Evolutionary conservation across 2,797 vertebrate species (phyloP).

Genomic region (Aulostomus chinensis): DNA sequence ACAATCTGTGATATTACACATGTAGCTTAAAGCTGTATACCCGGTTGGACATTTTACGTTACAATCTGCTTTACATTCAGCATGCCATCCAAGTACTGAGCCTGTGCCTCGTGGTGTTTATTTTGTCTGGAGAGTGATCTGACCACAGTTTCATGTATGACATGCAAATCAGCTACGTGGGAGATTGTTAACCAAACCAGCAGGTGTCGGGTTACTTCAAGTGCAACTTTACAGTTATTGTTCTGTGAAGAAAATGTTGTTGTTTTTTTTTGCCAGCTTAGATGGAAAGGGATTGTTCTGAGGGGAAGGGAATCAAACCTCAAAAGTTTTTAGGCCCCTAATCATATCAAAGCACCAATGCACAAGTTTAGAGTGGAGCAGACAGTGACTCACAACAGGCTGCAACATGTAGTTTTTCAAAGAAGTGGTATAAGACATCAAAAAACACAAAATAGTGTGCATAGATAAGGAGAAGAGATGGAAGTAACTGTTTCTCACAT

Average conservation of each 20-base stretch:
- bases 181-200: slow-evolving; percentile 26
- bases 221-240: too few species aligned
- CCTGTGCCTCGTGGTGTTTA: slow-evolving; percentile 16
- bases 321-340: not conserved
- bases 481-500: too few species aligned
- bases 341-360: not conserved
- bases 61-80: slow-evolving; percentile 7
- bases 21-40: not conserved
- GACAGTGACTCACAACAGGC: not conserved
- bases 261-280: too few species aligned
- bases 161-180: slow-evolving; percentile 48
- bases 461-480: too few species aligned
- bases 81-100: slow-evolving; percentile 14
- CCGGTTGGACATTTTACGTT: not conserved
- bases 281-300: not conserved
- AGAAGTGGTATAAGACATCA: too few species aligned
- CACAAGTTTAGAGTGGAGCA: too few species aligned
- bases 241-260: too few species aligned
- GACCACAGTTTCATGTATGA: slow-evolving; percentile 25
- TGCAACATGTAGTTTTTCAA: too few species aligned
- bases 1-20: too few species aligned
- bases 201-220: slow-evolving; percentile 24
- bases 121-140: slow-evolving; percentile 33
- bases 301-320: not conserved
- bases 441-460: too few species aligned